Evolutionary conservation across 2,797 vertebrate species (phyloP), one percentile per base, ranked within the genome.

Genomic region (Staurois parvus): DNA sequence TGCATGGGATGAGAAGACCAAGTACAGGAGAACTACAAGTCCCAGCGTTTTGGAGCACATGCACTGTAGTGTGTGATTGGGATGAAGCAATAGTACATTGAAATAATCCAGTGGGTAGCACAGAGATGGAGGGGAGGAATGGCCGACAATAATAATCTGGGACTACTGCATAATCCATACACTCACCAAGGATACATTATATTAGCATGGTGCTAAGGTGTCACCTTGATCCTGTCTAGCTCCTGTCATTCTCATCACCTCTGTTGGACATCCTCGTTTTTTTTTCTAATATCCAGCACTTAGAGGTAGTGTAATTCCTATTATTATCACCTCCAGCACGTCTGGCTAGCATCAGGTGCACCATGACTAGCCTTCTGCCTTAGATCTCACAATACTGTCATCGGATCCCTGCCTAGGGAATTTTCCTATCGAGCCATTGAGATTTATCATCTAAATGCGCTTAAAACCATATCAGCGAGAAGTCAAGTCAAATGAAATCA

Each of bases 401-500:
- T 83, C 82, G 76, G 87, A 81, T 83, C 87, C 85, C 82, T 87
- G 87, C 88, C 88, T 70, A 64, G 85, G 88, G 89, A 89, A 91
- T 88, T 87, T 88, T 56, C 85, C 89, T 88, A 40, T 84, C 28
- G 72, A 85, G 67, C 89, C 91, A 91, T 91, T 92, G 90, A 89
- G 89, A 91, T 91, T 89, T 87, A 89, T 91, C 89, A 89, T 88
- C 87, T 90, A 91, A 92, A 91, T 91, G 91, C 87, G 84, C 88
- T 92, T 87, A 88, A 90, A 92, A 91, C 88, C 84, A 32, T 91
- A 90, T 93, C 90, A 91, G 88, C 87, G 88, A 85, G 83, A 90
- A 92, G 88, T 92, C 91, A 91, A 88, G 86, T 89, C 84, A 89
- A 93, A 92, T 92, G 90, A 92, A 90, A 92, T 91, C 88, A 92